Evolutionary conservation across 2,888 invertebrate genomes (phyloP).

Genomic region (Leucania comma): DNA sequence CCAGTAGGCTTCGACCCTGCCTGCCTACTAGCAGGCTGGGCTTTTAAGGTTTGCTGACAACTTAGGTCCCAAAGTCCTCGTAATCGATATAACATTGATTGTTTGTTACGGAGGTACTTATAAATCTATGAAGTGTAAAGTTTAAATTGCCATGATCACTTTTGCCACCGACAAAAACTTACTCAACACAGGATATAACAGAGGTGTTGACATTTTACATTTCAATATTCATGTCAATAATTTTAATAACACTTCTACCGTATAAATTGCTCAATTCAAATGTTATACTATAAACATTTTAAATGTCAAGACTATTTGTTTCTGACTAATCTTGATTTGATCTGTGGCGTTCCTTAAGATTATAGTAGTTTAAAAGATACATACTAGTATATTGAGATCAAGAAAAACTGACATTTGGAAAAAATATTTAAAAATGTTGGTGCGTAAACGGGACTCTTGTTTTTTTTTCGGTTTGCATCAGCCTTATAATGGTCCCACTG

Average conservation of each 20-base stretch:
- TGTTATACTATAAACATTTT: not conserved
- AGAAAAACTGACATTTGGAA: not conserved
- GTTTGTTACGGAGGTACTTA: not conserved
- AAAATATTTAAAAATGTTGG: not conserved
- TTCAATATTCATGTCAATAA: slow-evolving; percentile 30
- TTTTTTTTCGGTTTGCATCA: no score
- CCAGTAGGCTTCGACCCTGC: no score
- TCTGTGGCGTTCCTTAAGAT: not conserved
- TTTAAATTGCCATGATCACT: slow-evolving; percentile 19
- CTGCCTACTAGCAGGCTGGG: no score
- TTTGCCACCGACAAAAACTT: slow-evolving; percentile 24
- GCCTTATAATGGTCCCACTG: no score
- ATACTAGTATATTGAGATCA: not conserved
- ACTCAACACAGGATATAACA: slow-evolving; percentile 45
- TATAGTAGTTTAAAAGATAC: not conserved
- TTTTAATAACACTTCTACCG: slow-evolving; percentile 6
- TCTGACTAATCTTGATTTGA: not conserved
- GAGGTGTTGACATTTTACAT: slow-evolving; percentile 40
- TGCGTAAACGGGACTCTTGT: not conserved
- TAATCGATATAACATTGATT: no score
- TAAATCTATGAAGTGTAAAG: not conserved
- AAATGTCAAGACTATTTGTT: slow-evolving; percentile 28
- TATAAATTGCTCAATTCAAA: slow-evolving; percentile 8
- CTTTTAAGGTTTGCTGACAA: no score
- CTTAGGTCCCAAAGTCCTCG: no score